Conservation (phyloP, 1,140 invertebrate species). For the Pachyrhynchus sulphureomaculatus region DNA sequence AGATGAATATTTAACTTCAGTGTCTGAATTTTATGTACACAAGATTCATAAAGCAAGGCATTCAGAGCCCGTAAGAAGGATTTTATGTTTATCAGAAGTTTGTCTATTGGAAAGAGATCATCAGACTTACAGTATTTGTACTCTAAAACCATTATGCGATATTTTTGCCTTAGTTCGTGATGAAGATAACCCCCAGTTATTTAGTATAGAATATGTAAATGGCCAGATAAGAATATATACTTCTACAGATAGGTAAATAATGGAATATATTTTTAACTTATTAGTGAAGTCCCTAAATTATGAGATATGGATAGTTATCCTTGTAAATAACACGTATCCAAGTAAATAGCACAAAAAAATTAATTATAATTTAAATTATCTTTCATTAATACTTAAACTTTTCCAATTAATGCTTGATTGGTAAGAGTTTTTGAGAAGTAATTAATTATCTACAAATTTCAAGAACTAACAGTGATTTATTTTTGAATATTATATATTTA, state of each 20-base stretch:
- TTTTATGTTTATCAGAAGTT: constrained; percentile 92
- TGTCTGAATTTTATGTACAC: constrained; percentile 90
- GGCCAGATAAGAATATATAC: constrained; percentile 85
- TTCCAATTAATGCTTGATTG: too few relatives aligned
- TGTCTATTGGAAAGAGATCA: constrained; percentile 96
- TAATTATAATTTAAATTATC: too few relatives aligned
- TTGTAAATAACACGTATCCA: too few relatives aligned
- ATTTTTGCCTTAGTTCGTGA: constrained; percentile 91
- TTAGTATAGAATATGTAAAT: constrained; percentile 93
- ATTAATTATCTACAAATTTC: too few relatives aligned
- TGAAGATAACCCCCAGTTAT: constrained; percentile 89
- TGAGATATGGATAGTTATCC: too few relatives aligned
- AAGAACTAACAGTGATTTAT: too few relatives aligned
- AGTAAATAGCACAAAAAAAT: too few relatives aligned
- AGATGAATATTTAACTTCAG: constrained; percentile 66
- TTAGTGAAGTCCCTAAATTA: too few relatives aligned
- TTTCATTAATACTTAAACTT: too few relatives aligned
- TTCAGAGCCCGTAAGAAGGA: constrained; percentile 76
- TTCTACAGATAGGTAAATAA: constrained; percentile 71
- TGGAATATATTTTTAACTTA: constrained; percentile 4
- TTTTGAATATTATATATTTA: too few relatives aligned
- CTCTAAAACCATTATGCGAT: constrained; percentile 83
- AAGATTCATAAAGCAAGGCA: constrained; percentile 79
- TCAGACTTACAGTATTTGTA: constrained; percentile 90
- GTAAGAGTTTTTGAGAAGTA: too few relatives aligned